Conservation (phyloP, 2,888 invertebrate genomes). For the Crematogaster levior region DNA sequence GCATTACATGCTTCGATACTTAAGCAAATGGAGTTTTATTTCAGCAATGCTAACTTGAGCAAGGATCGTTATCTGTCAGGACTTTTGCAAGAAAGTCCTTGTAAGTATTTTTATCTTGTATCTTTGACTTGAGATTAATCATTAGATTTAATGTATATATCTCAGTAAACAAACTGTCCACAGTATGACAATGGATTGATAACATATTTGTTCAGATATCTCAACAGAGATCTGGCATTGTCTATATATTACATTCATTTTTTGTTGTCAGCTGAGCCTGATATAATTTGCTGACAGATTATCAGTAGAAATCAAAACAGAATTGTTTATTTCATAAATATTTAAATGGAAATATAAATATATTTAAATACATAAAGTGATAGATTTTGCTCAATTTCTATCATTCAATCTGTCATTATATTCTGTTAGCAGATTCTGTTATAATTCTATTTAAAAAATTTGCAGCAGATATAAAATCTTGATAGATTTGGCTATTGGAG, state of each 20-base stretch:
- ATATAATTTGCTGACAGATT: background rate
- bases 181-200: background rate
- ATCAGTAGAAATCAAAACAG: background rate
- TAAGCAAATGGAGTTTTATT: conserved; percentile 98
- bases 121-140: background rate
- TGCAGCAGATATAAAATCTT: background rate
- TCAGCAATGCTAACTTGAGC: conserved; percentile 96
- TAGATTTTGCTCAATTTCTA: no score
- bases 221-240: no score
- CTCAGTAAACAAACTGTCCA: background rate
- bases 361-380: no score
- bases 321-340: background rate
- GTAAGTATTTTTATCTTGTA: conserved; percentile 85
- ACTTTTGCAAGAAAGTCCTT: conserved; percentile 89
- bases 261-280: background rate
- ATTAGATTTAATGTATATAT: background rate
- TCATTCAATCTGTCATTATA: no score
- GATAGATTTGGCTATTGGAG: background rate
- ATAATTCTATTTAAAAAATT: background rate
- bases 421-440: no score
- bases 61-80: conserved; percentile 94
- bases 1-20: conserved; percentile 91
- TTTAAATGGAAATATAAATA: background rate
- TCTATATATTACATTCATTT: background rate
- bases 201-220: background rate